These are phyloP conservation scores for Diorhabda sublineata DNA, from an alignment of 1,140 invertebrate genomes.

Conservation along the genomic window DNA sequence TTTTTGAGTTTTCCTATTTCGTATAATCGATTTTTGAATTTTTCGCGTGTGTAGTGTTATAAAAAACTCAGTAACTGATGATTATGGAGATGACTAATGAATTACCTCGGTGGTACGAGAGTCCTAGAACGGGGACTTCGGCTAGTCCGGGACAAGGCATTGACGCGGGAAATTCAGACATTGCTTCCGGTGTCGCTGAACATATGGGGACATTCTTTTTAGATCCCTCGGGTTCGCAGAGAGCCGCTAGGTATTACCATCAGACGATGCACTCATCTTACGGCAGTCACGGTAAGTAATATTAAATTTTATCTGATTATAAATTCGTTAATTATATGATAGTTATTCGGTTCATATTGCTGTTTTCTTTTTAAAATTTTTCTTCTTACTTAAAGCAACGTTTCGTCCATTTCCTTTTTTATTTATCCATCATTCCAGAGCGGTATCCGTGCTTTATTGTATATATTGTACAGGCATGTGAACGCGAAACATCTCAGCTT, in stretches of 20 bases:
- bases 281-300: conserved; percentile 45
- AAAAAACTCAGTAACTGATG: conserved; percentile 40
- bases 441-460: too few relatives aligned
- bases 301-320: background rate
- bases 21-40: conserved; percentile 8
- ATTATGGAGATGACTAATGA: conserved; percentile 50
- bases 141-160: conserved; percentile 44
- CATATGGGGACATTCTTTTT: conserved; percentile 48
- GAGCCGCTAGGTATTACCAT: conserved; percentile 45
- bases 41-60: conserved; percentile 36
- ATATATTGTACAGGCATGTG: too few relatives aligned
- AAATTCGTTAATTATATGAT: too few relatives aligned
- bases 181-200: conserved; percentile 46
- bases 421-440: too few relatives aligned
- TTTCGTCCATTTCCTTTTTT: too few relatives aligned
- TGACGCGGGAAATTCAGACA: conserved; percentile 39
- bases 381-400: too few relatives aligned
- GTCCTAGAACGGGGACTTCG: conserved; percentile 45
- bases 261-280: conserved; percentile 48
- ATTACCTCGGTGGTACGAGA: conserved; percentile 46
- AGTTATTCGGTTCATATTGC: too few relatives aligned
- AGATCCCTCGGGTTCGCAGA: conserved; percentile 44
- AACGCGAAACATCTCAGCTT: too few relatives aligned
- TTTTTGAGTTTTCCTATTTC: background rate
- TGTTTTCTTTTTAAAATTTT: too few relatives aligned